Base-by-base conservation (phyloP, 2,888 invertebrate species). In the Muschampia plurimacula region DNA sequence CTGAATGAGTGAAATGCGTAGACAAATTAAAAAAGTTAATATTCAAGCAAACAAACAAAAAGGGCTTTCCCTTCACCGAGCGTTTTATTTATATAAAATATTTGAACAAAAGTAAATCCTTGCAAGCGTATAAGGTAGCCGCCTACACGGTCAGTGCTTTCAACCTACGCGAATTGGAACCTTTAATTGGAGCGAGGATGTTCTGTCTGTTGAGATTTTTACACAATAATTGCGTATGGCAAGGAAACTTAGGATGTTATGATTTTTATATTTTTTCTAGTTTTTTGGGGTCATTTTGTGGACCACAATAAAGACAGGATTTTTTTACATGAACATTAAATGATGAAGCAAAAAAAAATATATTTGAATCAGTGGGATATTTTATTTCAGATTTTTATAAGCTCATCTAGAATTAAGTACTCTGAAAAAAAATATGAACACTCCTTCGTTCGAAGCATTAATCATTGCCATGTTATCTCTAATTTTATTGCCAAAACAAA, bases 101-200 rank as follows among this genome's bases (percentile, higher is more conserved):
- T n/a, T n/a, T 49, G 7, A 64, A 64, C 12, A 28, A 46, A 64
- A 44, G 64, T 46, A 13, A 36, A 28, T 13, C 4, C 28, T 39
- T 41, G 62, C 36, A 2, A 41, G 13, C 41, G 41, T 62, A 41
- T 57, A 15, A 41, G 15, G 3, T 32, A 13, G 15, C n/a, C 67
- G 9, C 67, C 69, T 52, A 52, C 69, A 46, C 41, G 69, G 62
- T 32, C 69, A 69, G 69, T 59, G 36, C 52, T 52, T 52, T 52
- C 49, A 36, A 44, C 69, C 69, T 41, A 65, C 70, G 57, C 70
- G 46, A 76, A 71, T 75, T 74, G 74, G 75, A 74, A 72, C 76
- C 65, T 66, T 75, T 77, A 79, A 78, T 75, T 76, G 74, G 80
- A 79, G 77, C 79, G 74, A 79, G 76, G 79, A 70, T 70, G 57